phyloP scores from a whole-genome alignment of 1,140 invertebrate genomes.

The Pseudomyrmex concolor region DNA sequence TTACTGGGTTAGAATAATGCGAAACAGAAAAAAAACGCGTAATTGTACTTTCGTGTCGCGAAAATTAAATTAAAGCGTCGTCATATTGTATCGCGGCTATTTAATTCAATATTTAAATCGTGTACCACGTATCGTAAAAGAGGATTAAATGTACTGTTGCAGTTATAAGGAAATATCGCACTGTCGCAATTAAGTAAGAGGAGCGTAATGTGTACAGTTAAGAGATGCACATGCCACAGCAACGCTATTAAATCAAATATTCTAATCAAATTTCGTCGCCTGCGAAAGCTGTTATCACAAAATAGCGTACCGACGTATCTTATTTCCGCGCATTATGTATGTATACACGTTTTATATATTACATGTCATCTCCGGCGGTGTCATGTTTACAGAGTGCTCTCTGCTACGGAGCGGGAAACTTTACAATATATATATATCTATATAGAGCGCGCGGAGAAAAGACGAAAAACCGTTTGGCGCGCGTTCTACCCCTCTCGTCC shows the following conservation, averaged over 20 bases:
- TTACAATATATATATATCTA: constrained; percentile 34
- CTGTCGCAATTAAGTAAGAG: no score
- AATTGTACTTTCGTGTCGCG: constrained; percentile 5
- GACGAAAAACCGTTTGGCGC: constrained; percentile 25
- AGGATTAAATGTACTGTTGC: background rate
- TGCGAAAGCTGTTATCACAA: background rate
- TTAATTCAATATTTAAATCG: constrained; percentile 1
- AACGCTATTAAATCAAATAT: constrained; percentile 26
- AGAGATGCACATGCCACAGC: background rate
- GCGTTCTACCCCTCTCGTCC: background rate
- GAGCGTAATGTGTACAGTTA: background rate
- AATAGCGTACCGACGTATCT: constrained; percentile 36
- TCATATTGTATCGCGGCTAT: background rate
- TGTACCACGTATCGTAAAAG: background rate
- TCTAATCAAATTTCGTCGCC: constrained; percentile 34
- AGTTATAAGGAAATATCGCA: background rate
- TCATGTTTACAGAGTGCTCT: constrained; percentile 57
- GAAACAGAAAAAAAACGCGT: background rate
- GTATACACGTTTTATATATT: constrained; percentile 53
- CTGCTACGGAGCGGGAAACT: constrained; percentile 34
- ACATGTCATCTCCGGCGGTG: constrained; percentile 46
- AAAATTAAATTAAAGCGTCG: background rate
- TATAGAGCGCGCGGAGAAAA: constrained; percentile 28
- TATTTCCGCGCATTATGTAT: constrained; percentile 63
- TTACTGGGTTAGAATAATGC: constrained; percentile 38